Evolutionary conservation across 2,797 vertebrate genomes (phyloP).

Genomic region (Pempheris klunzingeri): DNA sequence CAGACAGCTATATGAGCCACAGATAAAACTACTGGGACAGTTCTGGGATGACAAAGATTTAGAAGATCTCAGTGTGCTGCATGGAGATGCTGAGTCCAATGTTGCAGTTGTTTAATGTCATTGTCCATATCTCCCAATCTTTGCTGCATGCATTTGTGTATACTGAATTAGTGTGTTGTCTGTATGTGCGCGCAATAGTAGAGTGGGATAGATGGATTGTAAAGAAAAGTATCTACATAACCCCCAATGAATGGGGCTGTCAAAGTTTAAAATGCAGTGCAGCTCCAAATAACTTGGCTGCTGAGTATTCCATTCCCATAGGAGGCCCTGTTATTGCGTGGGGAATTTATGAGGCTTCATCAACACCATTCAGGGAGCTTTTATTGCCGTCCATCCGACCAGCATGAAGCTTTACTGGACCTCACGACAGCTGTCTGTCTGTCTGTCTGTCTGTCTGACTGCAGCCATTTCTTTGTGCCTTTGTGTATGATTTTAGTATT

Average conservation of each 20-base stretch:
- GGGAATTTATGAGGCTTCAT: constrained; percentile 73
- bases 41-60: constrained; percentile 52
- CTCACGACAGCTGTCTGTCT: constrained; percentile 44
- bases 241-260: constrained; percentile 33
- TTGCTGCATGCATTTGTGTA: neutral
- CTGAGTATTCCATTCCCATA: constrained; percentile 50
- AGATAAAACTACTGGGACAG: constrained; percentile 27
- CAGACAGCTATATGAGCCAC: constrained; percentile 49
- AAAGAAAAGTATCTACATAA: constrained; percentile 48
- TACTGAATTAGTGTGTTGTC: neutral
- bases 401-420: constrained; percentile 53
- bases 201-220: constrained; percentile 22
- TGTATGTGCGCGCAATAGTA: neutral
- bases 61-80: constrained; percentile 2
- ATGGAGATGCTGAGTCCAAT: constrained; percentile 4
- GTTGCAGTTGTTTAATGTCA: constrained; percentile 20
- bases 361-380: constrained; percentile 62
- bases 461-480: constrained; percentile 1
- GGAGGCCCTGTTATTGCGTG: constrained; percentile 56
- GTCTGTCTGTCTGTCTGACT: constrained; percentile 37
- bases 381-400: constrained; percentile 62
- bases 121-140: constrained; percentile 8
- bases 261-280: constrained; percentile 56
- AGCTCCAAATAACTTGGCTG: constrained; percentile 60
- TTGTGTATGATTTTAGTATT: constrained; percentile 8